phyloP scores from a whole-genome alignment of 2,797 vertebrate genomes.

The Characodon lateralis region DNA sequence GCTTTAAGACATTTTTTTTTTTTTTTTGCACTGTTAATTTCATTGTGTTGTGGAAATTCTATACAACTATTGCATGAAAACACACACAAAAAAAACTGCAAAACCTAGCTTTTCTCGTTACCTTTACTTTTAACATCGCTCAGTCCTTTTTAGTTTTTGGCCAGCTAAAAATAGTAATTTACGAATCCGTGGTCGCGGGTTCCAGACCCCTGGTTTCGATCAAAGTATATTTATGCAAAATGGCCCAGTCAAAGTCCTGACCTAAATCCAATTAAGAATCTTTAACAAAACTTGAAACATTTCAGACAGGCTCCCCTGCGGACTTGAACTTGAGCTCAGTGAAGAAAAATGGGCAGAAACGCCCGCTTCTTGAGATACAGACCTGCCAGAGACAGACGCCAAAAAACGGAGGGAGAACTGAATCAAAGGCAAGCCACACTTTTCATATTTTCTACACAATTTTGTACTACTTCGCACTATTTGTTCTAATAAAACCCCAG shows the following conservation, averaged over 20 bases:
- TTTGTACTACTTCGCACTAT: background rate
- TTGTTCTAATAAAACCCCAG: background rate
- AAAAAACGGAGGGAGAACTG: background rate
- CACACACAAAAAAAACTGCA: no score
- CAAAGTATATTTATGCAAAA: background rate
- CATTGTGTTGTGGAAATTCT: background rate
- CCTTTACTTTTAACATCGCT: background rate
- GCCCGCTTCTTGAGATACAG: no score
- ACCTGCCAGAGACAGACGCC: no score
- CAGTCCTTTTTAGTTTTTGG: background rate
- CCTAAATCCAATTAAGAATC: background rate
- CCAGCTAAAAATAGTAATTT: background rate
- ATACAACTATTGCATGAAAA: no score
- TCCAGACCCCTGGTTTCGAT: background rate
- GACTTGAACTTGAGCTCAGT: no score
- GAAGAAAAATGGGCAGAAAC: no score
- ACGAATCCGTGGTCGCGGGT: background rate
- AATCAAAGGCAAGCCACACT: background rate
- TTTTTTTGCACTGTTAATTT: no score
- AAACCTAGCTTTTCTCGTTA: background rate
- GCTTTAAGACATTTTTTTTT: background rate
- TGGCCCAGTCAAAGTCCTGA: background rate
- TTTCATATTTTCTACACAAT: background rate
- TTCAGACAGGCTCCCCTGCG: background rate
- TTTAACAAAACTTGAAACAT: background rate